Base-by-base conservation (phyloP, 2,888 invertebrate species). In the Tipula confusa region DNA sequence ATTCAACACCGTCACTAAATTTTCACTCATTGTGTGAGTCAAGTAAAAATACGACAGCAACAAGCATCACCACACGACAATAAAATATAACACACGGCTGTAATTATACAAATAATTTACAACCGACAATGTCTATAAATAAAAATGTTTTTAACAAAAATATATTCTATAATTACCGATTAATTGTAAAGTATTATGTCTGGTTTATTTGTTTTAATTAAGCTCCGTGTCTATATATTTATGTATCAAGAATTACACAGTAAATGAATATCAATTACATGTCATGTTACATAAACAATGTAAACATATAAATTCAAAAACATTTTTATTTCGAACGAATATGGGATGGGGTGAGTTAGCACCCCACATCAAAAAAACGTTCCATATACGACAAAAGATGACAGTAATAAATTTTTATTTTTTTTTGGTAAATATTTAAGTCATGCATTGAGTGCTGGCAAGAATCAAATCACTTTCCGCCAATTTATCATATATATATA, bases 161-260 rank as follows among this genome's bases (percentile, higher is more conserved):
- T 2, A 64, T 64, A 64, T 24, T 64, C 18, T 7, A 24, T 64
- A 64, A 64, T 64, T 64, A 64, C 64, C 64, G 24, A 64, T 64
- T 64, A 18, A 24, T 64, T 64, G 64, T 64, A 64, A 64, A 64
- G 64, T 64, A 64, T 24, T 24, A 64, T 64, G 24, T 64, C 64
- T 64, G 7, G 7, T 64, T 64, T 64, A 64, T 64, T 64, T 64
- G 64, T 64, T 64, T 64, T 64, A 64, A 64, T 64, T 64, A 64
- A 64, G 9, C 64, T 64, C n/a, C 9, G 64, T 2, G 11, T 13
- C 9, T 3, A 38, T 11, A 38, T 2, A 38, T 43, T 4, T n/a
- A 43, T 43, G n/a, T n/a, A 43, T 4, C 0, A n/a, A n/a, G 1
- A 64, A 24, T 15, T 24, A 64, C 9, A 64, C 38, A 13, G 7